Conservation (phyloP, 2,888 invertebrate genomes). For the Diogma glabrata region DNA sequence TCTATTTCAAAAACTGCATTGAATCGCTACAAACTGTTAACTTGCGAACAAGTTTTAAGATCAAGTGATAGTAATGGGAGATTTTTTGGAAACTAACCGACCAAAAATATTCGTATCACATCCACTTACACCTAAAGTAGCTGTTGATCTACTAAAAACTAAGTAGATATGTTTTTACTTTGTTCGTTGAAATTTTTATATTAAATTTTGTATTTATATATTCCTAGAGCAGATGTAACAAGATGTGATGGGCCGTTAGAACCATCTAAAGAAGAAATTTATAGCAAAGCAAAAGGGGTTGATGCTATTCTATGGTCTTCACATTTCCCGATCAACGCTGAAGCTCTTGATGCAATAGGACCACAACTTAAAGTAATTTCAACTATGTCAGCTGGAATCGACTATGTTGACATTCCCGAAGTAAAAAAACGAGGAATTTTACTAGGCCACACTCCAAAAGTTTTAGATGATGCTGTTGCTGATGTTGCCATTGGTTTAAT, state of each 20-base stretch:
- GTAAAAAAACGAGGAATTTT: constrained; percentile 57
- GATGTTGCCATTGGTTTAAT: constrained; percentile 69
- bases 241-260: constrained; percentile 26
- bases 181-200: too few species aligned
- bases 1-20: too few species aligned
- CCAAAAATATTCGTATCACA: constrained; percentile 59
- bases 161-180: constrained; percentile 25
- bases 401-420: constrained; percentile 66
- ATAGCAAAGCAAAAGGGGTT: constrained; percentile 31
- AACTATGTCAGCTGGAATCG: constrained; percentile 78
- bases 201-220: too few species aligned
- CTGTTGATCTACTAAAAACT: constrained; percentile 48
- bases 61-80: too few species aligned
- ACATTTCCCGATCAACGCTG: constrained; percentile 28
- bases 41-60: too few species aligned
- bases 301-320: constrained; percentile 32
- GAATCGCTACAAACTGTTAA: too few species aligned
- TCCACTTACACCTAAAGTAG: constrained; percentile 52
- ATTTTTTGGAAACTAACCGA: constrained; percentile 4
- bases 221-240: constrained; percentile 26
- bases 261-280: constrained; percentile 26
- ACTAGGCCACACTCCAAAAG: constrained; percentile 70
- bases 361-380: constrained; percentile 61
- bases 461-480: constrained; percentile 65
- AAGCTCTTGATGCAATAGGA: constrained; percentile 36